Percentiles rank a stretch among this genome's conserved stretches.
phyloP scores from a whole-genome alignment of 2,888 invertebrate species.

The Alloscopus bannaensis region DNA sequence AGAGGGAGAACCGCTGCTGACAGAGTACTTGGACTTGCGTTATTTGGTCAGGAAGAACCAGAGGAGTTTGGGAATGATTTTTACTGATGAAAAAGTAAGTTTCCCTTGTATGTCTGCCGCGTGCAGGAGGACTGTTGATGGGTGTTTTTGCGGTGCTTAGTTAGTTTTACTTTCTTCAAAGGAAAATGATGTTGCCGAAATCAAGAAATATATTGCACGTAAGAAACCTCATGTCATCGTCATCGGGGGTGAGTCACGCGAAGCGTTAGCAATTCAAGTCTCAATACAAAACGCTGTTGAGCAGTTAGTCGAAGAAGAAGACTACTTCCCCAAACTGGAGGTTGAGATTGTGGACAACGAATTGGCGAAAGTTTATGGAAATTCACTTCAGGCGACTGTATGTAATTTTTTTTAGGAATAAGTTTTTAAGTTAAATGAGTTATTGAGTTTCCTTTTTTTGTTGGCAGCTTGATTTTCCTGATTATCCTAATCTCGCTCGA shows the following conservation, averaged over 20 bases:
- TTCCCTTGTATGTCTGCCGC: too few relatives aligned
- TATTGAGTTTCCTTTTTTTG: too few relatives aligned
- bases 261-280: too few relatives aligned
- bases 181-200: background rate
- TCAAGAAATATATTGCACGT: background rate
- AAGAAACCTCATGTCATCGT: background rate
- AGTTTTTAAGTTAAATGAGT: too few relatives aligned
- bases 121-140: too few relatives aligned
- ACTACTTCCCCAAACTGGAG: background rate
- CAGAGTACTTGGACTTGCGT: background rate
- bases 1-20: constrained; percentile 89
- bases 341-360: background rate
- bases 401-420: too few relatives aligned
- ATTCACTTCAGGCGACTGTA: background rate
- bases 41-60: background rate
- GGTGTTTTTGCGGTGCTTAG: too few relatives aligned
- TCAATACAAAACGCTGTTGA: background rate
- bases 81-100: too few relatives aligned
- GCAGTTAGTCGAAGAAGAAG: background rate
- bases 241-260: background rate
- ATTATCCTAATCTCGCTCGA: background rate
- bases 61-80: background rate
- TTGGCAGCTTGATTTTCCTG: background rate
- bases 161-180: background rate
- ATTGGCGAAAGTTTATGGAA: background rate